Percentiles rank a stretch among this genome's conserved stretches.
phyloP scores from a whole-genome alignment of 2,113 vertebrate genomes.

The Mirounga angustirostris region DNA sequence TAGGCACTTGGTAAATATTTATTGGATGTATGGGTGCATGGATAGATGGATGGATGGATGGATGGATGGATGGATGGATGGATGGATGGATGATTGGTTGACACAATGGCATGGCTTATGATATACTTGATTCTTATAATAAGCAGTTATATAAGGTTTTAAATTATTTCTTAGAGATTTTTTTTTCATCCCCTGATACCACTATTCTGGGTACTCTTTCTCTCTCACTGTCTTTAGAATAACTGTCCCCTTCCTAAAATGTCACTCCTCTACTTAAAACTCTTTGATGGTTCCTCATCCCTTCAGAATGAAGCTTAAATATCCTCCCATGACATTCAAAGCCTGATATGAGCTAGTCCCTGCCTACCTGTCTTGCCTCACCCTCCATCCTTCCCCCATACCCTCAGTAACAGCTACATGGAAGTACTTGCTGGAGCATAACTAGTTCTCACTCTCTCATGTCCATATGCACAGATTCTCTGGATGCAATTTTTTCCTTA shows the following conservation, averaged over 20 bases:
- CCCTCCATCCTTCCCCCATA: not conserved
- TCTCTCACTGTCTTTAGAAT: not conserved
- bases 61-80: too few relatives aligned
- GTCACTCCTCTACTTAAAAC: not conserved
- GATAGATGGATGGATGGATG: not conserved
- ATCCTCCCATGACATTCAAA: not conserved
- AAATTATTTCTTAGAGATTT: not conserved
- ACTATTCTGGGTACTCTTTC: not conserved
- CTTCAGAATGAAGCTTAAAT: not conserved
- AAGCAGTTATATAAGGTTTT: not conserved
- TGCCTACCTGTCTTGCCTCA: not conserved
- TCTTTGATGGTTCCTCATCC: not conserved
- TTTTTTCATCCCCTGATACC: not conserved
- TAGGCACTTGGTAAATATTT: not conserved
- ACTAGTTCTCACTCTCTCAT: not conserved
- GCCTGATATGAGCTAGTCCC: not conserved
- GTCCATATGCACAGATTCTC: not conserved
- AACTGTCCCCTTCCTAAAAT: not conserved
- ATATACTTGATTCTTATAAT: not conserved
- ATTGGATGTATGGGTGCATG: not conserved
- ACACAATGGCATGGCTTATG: not conserved
- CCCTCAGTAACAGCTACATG: not conserved
- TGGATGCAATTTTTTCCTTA: not conserved
- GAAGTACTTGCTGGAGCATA: not conserved
- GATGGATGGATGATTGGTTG: not conserved